Evolutionary conservation across 1,140 invertebrate genomes (phyloP).

Genomic region (Zaprionus nigranus): DNA sequence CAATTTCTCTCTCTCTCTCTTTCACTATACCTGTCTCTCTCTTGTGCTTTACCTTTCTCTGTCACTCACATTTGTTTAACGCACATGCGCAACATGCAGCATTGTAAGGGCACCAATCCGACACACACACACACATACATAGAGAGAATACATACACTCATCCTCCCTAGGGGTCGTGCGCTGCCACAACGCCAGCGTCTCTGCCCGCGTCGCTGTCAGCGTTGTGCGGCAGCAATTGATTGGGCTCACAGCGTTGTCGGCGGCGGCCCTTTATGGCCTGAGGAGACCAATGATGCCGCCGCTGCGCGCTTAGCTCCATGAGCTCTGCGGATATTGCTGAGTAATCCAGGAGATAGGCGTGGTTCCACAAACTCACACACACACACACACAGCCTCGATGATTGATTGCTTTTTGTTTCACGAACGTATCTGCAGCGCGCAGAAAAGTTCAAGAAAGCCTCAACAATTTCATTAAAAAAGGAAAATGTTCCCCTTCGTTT

Average conservation of each 20-base stretch:
- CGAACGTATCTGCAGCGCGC: conserved; percentile 41
- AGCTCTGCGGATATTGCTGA: conserved; percentile 69
- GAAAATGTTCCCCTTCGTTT: conserved; percentile 37
- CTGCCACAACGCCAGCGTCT: conserved; percentile 10
- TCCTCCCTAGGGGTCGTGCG: conserved; percentile 53
- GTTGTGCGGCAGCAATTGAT: conserved; percentile 76
- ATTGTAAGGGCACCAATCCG: conserved; percentile 43
- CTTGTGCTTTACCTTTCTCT: conserved; percentile 56
- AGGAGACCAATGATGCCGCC: conserved; percentile 79
- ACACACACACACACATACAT: conserved; percentile 27
- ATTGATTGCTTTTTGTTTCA: conserved; percentile 83
- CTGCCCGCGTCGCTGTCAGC: conserved; percentile 53
- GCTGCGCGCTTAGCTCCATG: conserved; percentile 47
- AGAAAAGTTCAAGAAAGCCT: conserved; percentile 79
- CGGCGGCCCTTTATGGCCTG: conserved; percentile 41
- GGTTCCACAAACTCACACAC: conserved; percentile 65
- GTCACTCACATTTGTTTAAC: conserved; percentile 38
- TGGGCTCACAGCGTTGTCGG: conserved; percentile 65
- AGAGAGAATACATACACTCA: conserved; percentile 6
- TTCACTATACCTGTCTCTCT: conserved; percentile 21
- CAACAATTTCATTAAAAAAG: conserved; percentile 69
- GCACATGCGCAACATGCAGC: conserved; percentile 74
- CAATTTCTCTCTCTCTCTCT: conserved; percentile 15
- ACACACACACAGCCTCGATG: conserved; percentile 55
- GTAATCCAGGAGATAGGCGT: conserved; percentile 84